These are phyloP conservation scores for Macrosteles quadrilineatus DNA, from an alignment of 1,140 invertebrate species.

Conservation along the genomic window DNA sequence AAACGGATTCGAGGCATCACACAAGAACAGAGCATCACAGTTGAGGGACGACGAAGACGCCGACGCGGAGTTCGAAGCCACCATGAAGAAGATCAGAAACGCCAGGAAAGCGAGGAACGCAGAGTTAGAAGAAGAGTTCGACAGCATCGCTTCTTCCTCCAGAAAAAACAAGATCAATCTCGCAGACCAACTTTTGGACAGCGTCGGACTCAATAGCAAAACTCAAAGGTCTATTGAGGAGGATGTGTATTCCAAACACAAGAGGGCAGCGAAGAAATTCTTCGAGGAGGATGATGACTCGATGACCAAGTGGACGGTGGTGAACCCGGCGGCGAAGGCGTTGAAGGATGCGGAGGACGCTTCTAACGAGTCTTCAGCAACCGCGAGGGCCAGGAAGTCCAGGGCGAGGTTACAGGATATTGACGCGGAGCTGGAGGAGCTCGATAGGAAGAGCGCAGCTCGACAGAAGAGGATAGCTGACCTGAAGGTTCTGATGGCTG, in stretches of 20 bases:
- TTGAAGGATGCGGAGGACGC: conserved; percentile 35
- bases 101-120: conserved; percentile 20
- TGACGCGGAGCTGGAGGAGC: conserved; percentile 61
- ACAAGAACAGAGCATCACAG: conserved; percentile 20
- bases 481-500: conserved; percentile 58
- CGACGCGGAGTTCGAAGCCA: conserved; percentile 35
- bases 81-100: conserved; percentile 28
- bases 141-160: conserved; percentile 14
- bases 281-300: conserved; percentile 37
- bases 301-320: conserved; percentile 57
- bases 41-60: conserved; percentile 29
- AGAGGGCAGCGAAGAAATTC: conserved; percentile 12
- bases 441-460: conserved; percentile 56
- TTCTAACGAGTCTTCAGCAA: conserved; percentile 43
- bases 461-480: conserved; percentile 59
- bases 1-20: conserved; percentile 35
- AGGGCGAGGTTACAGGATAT: conserved; percentile 59
- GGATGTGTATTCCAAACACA: conserved; percentile 31
- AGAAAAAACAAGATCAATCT: conserved; percentile 33
- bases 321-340: conserved; percentile 48
- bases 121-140: conserved; percentile 31
- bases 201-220: conserved; percentile 55
- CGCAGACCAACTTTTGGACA: conserved; percentile 61
- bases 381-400: conserved; percentile 49
- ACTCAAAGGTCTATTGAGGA: conserved; percentile 40